Evolutionary conservation across 2,113 vertebrate genomes (phyloP).

Genomic region (Paralichthys olivaceus): DNA sequence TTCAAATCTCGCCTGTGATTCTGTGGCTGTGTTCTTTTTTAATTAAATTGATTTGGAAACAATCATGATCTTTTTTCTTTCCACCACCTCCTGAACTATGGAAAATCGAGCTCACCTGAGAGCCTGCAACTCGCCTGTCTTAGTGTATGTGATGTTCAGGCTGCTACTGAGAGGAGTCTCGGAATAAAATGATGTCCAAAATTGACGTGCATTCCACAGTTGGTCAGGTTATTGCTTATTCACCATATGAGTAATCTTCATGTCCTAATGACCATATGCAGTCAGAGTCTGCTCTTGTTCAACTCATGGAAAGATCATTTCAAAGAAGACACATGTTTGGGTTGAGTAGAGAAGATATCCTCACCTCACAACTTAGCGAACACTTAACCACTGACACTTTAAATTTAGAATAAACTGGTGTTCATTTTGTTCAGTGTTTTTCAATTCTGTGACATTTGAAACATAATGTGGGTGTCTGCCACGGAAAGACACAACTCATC

Average conservation of each 20-base stretch:
- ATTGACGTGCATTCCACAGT: not conserved
- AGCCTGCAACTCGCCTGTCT: not conserved
- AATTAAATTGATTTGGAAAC: not conserved
- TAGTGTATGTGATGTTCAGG: no score
- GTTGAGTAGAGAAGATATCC: not conserved
- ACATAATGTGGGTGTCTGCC: constrained; percentile 4
- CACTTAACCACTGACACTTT: not conserved
- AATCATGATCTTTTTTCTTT: not conserved
- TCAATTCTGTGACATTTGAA: not conserved
- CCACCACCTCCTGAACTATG: no score
- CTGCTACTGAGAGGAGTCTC: not conserved
- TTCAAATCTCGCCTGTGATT: not conserved
- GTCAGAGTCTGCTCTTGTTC: no score
- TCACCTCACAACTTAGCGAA: not conserved
- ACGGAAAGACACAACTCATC: not conserved
- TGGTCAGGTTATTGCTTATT: not conserved
- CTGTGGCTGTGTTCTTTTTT: not conserved
- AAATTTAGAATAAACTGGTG: not conserved
- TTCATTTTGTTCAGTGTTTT: not conserved
- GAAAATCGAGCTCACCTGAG: no score
- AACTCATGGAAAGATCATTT: not conserved
- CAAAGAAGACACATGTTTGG: not conserved
- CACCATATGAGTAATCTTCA: not conserved
- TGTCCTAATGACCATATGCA: not conserved
- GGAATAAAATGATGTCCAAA: not conserved